These are phyloP conservation scores for Tiliacea citrago DNA, from an alignment of 2,888 invertebrate species.

Conservation along the genomic window DNA sequence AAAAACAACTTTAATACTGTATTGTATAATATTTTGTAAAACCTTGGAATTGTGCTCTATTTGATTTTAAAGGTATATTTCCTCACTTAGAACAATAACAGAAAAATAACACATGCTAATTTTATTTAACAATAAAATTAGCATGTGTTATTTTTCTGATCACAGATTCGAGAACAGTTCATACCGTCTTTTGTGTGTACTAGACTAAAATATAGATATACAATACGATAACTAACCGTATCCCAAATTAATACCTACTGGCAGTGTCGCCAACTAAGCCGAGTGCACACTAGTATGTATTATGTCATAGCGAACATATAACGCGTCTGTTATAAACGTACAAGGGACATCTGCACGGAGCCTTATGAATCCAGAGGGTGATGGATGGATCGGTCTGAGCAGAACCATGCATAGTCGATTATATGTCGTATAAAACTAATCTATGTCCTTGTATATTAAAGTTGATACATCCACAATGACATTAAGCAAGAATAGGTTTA, in stretches of 20 bases:
- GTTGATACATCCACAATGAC: background rate
- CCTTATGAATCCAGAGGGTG: constrained; percentile 86
- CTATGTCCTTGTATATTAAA: constrained; percentile 21
- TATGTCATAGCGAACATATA: constrained; percentile 68
- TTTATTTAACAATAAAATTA: no score
- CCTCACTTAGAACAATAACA: no score
- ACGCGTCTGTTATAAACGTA: constrained; percentile 81
- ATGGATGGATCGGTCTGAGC: constrained; percentile 82
- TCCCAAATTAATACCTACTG: constrained; percentile 70
- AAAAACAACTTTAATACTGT: constrained; percentile 26
- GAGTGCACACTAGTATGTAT: constrained; percentile 68
- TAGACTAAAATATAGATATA: constrained; percentile 14
- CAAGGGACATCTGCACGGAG: constrained; percentile 81
- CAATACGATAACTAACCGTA: constrained; percentile 43
- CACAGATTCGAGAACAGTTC: constrained; percentile 1
- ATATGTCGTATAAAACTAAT: constrained; percentile 55
- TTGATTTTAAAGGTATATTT: constrained; percentile 3
- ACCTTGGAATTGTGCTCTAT: background rate
- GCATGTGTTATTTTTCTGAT: constrained; percentile 3
- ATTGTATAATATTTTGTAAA: constrained; percentile 6
- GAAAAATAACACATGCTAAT: no score
- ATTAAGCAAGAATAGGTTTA: constrained; percentile 1
- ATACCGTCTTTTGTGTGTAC: background rate
- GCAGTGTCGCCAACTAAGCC: constrained; percentile 69
- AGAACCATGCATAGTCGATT: constrained; percentile 65